These are phyloP conservation scores for Pogonomyrmex californicus DNA, from an alignment of 1,140 invertebrate genomes.

Conservation along the genomic window DNA sequence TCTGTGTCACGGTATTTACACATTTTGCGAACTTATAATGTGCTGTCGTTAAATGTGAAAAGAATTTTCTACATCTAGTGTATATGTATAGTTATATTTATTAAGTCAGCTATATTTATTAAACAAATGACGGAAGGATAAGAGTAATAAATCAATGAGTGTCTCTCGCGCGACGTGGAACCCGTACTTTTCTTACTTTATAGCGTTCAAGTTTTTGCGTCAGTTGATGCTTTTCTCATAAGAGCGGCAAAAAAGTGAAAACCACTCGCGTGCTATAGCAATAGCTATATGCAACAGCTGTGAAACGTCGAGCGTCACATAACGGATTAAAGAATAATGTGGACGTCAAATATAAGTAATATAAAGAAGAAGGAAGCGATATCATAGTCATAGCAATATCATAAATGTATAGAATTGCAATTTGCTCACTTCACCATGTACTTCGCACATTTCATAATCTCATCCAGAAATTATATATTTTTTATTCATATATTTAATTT, in stretches of 20 bases:
- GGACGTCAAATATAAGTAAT: slow-evolving; percentile 28
- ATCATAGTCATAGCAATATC: too few relatives aligned
- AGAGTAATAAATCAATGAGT: slow-evolving; percentile 49
- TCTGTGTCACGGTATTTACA: background rate
- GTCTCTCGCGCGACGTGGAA: slow-evolving; percentile 25
- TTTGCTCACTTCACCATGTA: background rate
- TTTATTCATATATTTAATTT: too few relatives aligned
- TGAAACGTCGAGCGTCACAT: slow-evolving; percentile 54
- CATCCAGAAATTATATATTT: background rate
- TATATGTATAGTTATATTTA: background rate
- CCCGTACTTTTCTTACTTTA: slow-evolving; percentile 45
- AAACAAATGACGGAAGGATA: slow-evolving; percentile 22
- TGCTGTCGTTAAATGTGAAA: background rate
- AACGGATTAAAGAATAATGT: slow-evolving; percentile 58
- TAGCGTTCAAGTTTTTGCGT: slow-evolving; percentile 45
- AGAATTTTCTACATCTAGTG: background rate
- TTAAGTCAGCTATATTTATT: slow-evolving; percentile 53
- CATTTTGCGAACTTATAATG: background rate
- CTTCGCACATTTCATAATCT: slow-evolving; percentile 2
- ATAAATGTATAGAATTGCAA: background rate
- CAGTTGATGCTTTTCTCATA: slow-evolving; percentile 57
- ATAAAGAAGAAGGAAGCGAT: slow-evolving; percentile 7
- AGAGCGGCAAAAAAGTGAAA: slow-evolving; percentile 48
- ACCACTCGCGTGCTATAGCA: slow-evolving; percentile 50
- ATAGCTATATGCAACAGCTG: slow-evolving; percentile 32